These are phyloP conservation scores for Holacanthella duospinosa DNA, from an alignment of 2,888 invertebrate genomes.

Conservation along the genomic window DNA sequence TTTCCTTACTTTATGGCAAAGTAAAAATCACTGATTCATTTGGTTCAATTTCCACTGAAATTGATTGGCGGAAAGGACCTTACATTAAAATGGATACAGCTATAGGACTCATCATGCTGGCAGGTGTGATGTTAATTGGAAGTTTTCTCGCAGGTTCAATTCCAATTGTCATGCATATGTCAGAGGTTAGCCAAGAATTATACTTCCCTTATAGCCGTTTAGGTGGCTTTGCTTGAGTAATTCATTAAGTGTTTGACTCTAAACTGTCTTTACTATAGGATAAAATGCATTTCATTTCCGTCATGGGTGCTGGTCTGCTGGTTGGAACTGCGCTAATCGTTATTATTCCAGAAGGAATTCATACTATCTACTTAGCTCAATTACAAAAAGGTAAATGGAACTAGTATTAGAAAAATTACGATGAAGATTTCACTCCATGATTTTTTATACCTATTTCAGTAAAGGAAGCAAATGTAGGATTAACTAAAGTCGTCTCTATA, in stretches of 20 bases:
- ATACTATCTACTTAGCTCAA: slow-evolving; percentile 52
- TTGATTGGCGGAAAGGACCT: neutral
- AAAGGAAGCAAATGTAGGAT: neutral
- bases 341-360: slow-evolving; percentile 97
- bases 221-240: neutral
- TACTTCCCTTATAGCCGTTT: no score
- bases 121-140: slow-evolving; percentile 87
- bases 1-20: no score
- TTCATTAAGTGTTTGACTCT: neutral
- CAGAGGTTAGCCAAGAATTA: slow-evolving; percentile 61
- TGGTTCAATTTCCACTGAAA: no score
- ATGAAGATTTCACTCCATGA: no score
- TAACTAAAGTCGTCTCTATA: neutral
- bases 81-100: slow-evolving; percentile 63
- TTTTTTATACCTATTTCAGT: no score
- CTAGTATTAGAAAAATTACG: no score
- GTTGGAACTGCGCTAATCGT: slow-evolving; percentile 96
- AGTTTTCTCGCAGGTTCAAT: slow-evolving; percentile 91
- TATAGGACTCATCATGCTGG: slow-evolving; percentile 66
- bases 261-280: slow-evolving; percentile 53
- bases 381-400: slow-evolving; percentile 35
- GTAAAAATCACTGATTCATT: no score
- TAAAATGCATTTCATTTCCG: slow-evolving; percentile 82
- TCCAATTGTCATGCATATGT: slow-evolving; percentile 83
- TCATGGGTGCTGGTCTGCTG: slow-evolving; percentile 90